These are phyloP conservation scores for Nipponacmea schrenckii DNA, from an alignment of 2,888 invertebrate genomes.

Conservation along the genomic window DNA sequence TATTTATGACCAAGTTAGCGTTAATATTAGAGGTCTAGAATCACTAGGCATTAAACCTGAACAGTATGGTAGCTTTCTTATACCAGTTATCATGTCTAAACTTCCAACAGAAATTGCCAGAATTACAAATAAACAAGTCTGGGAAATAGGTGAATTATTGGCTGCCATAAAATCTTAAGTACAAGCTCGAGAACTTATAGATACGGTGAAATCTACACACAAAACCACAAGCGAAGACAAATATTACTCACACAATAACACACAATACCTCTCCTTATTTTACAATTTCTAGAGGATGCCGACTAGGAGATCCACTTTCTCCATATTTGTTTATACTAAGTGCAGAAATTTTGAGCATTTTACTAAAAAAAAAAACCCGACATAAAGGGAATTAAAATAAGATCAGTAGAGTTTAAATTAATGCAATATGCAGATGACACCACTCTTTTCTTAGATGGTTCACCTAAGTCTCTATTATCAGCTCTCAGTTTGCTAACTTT, in stretches of 20 bases:
- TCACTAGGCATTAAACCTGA: slow-evolving; percentile 4
- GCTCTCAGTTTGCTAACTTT: too few species aligned
- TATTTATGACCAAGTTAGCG: slow-evolving; percentile 3
- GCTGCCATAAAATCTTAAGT: slow-evolving; percentile 1
- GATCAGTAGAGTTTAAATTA: too few species aligned
- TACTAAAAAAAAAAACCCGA: slow-evolving; percentile 3
- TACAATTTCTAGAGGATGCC: neutral
- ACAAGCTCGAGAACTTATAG: slow-evolving; percentile 6
- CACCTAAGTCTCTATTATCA: slow-evolving; percentile 2
- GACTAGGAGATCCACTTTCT: neutral
- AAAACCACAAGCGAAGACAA: too few species aligned
- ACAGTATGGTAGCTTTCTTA: slow-evolving; percentile 13
- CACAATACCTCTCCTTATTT: neutral
- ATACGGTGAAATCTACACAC: neutral
- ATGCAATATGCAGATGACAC: too few species aligned
- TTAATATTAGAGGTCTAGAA: slow-evolving; percentile 4
- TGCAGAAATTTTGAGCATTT: neutral
- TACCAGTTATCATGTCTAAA: slow-evolving; percentile 13
- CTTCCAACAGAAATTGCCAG: slow-evolving; percentile 3
- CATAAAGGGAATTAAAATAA: slow-evolving; percentile 16
- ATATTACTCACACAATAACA: too few species aligned
- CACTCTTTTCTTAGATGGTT: too few species aligned
- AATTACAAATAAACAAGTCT: neutral
- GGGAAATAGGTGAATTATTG: slow-evolving; percentile 3
- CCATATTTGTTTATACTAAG: neutral